Evolutionary conservation across 1,140 invertebrate species (phyloP).

Genomic region (Zaprionus tsacasi): DNA sequence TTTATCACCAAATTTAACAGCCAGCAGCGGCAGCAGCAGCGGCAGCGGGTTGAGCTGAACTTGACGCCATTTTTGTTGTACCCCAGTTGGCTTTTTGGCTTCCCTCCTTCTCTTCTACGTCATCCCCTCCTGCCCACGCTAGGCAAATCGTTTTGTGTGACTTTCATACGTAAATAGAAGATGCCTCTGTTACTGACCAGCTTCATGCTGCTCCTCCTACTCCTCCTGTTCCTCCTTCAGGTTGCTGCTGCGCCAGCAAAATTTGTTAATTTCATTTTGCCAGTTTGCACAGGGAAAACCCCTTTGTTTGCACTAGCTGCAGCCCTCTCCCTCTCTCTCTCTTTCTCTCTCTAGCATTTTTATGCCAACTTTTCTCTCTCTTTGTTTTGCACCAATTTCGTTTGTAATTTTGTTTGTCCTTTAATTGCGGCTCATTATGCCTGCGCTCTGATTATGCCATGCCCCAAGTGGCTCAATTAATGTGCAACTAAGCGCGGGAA

Average conservation of each 20-base stretch:
- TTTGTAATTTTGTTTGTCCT: constrained; percentile 80
- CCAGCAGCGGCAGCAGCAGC: constrained; percentile 31
- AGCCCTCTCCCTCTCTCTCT: neutral
- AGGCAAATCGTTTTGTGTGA: constrained; percentile 76
- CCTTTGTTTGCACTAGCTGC: constrained; percentile 48
- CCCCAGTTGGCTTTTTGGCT: neutral
- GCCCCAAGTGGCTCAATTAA: constrained; percentile 79
- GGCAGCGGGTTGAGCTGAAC: constrained; percentile 1
- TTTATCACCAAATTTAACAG: constrained; percentile 78
- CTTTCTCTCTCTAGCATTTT: constrained; percentile 21
- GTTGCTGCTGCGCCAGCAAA: constrained; percentile 43
- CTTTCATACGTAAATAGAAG: constrained; percentile 76
- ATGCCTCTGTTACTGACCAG: neutral
- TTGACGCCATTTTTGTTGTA: neutral
- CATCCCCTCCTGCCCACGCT: constrained; percentile 15
- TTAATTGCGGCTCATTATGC: constrained; percentile 79
- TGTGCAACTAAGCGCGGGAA: constrained; percentile 21
- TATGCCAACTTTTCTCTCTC: constrained; percentile 21
- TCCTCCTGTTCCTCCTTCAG: constrained; percentile 4
- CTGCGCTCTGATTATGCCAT: constrained; percentile 70
- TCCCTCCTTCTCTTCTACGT: neutral
- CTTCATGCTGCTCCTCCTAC: no score
- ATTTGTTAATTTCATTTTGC: constrained; percentile 78
- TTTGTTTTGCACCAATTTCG: constrained; percentile 25
- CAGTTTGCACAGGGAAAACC: constrained; percentile 61